Base-by-base conservation (phyloP, 2,797 vertebrate species). In the Protonibea diacanthus region DNA sequence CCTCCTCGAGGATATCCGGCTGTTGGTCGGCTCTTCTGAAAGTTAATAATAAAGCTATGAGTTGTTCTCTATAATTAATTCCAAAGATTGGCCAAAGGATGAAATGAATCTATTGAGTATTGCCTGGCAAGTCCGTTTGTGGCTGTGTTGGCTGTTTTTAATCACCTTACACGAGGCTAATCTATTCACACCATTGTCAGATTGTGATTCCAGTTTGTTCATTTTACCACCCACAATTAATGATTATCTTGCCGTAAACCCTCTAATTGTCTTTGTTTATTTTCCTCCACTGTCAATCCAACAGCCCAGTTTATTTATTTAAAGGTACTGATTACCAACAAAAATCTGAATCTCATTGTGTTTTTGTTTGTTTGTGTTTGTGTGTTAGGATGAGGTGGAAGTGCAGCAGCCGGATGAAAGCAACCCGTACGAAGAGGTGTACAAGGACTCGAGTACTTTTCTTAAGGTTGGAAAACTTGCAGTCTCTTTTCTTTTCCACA, bases 361-460 rank as follows among this genome's bases (percentile, higher is more conserved):
- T 63, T n/a, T 71, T 5, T 78, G 15, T 70, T 14, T 47, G 6
- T 78, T 27, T 67, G 48, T 66, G 14, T 82, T 79, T 86, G 72
- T 63, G 78, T 93, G 61, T 87, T 87, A 99, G 98, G 97, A 98
- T 93, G 96, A 97, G 80, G 90, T 97, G 78, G 98, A 99, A 86
- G 92, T 97, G 76, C 97, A 95, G 81, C 97, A 95, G 65, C 95
- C 95, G 10, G 97, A 98, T 76, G 97, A 98, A 83, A 96, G 94
- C 78, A 92, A 97, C 74, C 97, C 96, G 0, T 99, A 98, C 59
- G 97, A 99, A 84, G 98, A 99, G 82, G 97, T 99, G 83, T 99
- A 99, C 91, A 99, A 99, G 91, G 97, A 99, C 87, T 99, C 98
- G 23, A 99, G 98, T 89, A 99, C 98, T 40, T 99, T 99, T 73